A percentile compares a stretch with the other conserved stretches of the same genome.
Conservation (phyloP, 2,797 vertebrate genomes). For the Pangasius djambal region DNA sequence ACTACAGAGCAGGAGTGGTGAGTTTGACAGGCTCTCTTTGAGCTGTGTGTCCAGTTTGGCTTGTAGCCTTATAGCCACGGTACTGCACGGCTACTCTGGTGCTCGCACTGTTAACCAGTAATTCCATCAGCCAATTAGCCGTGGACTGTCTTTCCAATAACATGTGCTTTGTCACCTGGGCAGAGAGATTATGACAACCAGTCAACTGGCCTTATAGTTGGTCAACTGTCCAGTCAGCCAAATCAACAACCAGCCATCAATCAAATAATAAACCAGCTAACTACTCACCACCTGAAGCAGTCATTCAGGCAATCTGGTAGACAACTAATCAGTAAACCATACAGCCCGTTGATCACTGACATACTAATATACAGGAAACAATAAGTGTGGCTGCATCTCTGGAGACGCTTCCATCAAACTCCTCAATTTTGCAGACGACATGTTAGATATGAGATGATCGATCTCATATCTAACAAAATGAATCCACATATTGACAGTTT, state of each 20-base stretch:
- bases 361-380: neutral
- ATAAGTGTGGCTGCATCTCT: neutral
- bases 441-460: neutral
- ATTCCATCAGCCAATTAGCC: neutral
- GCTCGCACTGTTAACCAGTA: neutral
- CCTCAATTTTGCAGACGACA: neutral
- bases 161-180: neutral
- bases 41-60: neutral
- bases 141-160: neutral
- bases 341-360: neutral
- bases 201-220: neutral
- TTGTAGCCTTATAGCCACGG: neutral
- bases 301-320: neutral
- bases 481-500: neutral
- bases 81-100: neutral
- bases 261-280: neutral
- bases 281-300: neutral
- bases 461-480: neutral
- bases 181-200: neutral
- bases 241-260: neutral
- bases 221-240: neutral
- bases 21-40: neutral
- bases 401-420: neutral
- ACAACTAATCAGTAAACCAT: neutral
- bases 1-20: conserved; percentile 30